Evolutionary conservation across 2,797 vertebrate species (phyloP).

Genomic region (Stomatorhinus walkeri): DNA sequence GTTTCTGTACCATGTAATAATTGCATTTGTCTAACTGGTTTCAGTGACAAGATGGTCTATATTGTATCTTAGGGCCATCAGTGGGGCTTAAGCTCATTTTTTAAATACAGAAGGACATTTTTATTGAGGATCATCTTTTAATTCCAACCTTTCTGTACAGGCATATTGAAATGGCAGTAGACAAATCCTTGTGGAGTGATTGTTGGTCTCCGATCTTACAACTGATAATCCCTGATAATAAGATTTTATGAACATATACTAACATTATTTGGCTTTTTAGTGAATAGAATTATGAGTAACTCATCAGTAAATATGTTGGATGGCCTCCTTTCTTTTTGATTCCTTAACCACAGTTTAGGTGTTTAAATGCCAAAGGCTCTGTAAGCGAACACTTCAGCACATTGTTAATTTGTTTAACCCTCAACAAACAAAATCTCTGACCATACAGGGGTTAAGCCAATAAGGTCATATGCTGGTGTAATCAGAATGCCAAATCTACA

Average conservation of each 20-base stretch:
- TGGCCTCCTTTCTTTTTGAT: not conserved
- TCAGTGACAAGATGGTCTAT: not conserved
- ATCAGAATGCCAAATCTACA: not conserved
- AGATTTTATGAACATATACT: not conserved
- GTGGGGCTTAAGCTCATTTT: not conserved
- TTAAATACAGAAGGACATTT: not conserved
- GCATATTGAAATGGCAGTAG: not conserved
- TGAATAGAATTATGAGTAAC: not conserved
- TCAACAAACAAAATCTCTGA: not conserved
- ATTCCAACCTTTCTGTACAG: not conserved
- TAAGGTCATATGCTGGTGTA: not conserved
- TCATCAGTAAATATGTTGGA: not conserved
- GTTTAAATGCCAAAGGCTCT: not conserved
- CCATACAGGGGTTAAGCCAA: not conserved
- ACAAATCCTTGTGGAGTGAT: not conserved
- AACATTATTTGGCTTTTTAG: not conserved
- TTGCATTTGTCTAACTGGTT: not conserved
- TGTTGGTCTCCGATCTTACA: not conserved
- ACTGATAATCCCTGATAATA: not conserved
- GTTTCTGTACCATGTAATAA: not conserved
- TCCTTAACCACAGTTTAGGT: not conserved
- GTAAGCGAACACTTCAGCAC: not conserved
- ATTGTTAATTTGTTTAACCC: not conserved
- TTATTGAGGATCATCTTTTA: not conserved
- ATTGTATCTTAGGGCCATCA: not conserved